Conservation (phyloP, 64 coral and sea anemone species). For the Porites lutea region DNA sequence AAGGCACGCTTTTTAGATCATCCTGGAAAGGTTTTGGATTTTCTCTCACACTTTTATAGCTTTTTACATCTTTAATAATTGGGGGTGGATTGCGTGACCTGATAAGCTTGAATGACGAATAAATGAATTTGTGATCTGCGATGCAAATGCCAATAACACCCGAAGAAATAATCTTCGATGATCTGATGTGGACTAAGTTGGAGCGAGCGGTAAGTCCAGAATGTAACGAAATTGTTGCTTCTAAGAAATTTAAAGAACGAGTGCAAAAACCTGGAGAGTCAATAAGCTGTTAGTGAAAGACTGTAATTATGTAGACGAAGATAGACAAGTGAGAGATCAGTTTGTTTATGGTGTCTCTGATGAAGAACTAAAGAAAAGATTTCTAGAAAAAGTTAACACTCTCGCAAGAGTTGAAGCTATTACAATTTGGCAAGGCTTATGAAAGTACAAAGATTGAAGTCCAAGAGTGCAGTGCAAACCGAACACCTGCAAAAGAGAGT, state of each 20-base stretch:
- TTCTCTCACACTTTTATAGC: too few species aligned
- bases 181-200: too few species aligned
- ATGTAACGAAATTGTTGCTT: too few species aligned
- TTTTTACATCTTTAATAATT: too few species aligned
- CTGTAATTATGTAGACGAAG: constrained; percentile 34
- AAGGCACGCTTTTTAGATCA: too few species aligned
- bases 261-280: constrained; percentile 16
- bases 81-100: constrained; percentile 44
- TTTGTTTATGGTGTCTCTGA: background rate
- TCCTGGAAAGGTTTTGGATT: too few species aligned
- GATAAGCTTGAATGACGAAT: background rate
- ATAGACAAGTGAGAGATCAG: constrained; percentile 25
- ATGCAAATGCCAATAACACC: constrained; percentile 27
- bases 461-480: background rate
- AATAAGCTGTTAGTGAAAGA: constrained; percentile 25
- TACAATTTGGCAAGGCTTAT: background rate
- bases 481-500: background rate
- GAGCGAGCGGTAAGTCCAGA: too few species aligned
- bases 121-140: constrained; percentile 33
- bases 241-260: too few species aligned
- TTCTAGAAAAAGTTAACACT: background rate
- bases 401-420: constrained; percentile 17
- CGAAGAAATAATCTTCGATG: background rate
- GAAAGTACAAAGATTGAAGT: background rate
- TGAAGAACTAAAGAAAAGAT: background rate